Conservation (phyloP, 2,888 invertebrate species). For the Dynastes tityus region DNA sequence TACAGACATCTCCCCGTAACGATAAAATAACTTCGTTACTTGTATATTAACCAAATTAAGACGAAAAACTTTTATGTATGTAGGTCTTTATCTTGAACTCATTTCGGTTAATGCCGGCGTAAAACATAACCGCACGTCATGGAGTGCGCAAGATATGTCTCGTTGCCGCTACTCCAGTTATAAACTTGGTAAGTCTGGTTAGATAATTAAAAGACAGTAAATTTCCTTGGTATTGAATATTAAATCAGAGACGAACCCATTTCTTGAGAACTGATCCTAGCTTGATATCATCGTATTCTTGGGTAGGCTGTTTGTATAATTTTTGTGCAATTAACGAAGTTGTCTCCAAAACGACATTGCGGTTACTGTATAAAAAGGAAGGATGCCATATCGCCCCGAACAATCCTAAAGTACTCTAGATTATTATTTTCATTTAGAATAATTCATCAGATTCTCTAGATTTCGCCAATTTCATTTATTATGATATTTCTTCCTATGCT, state of each 20-base stretch:
- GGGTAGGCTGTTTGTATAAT: neutral
- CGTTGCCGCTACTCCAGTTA: neutral
- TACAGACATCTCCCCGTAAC: slow-evolving; percentile 61
- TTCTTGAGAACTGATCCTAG: neutral
- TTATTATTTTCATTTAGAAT: too few species aligned
- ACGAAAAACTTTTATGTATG: slow-evolving; percentile 46
- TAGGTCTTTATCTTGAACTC: slow-evolving; percentile 43
- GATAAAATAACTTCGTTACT: slow-evolving; percentile 61
- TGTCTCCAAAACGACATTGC: neutral
- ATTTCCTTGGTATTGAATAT: slow-evolving; percentile 40
- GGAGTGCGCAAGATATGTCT: slow-evolving; percentile 17
- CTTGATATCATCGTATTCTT: neutral
- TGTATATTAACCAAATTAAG: slow-evolving; percentile 53
- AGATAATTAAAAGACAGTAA: slow-evolving; percentile 41
- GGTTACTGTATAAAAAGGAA: neutral
- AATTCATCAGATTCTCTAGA: too few species aligned
- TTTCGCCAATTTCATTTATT: too few species aligned
- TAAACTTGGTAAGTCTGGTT: slow-evolving; percentile 32
- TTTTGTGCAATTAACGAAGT: slow-evolving; percentile 9
- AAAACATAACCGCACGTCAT: slow-evolving; percentile 37
- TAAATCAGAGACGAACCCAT: neutral
- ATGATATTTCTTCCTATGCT: too few species aligned
- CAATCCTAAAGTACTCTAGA: neutral
- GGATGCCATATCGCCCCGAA: neutral
- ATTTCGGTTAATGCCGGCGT: slow-evolving; percentile 26